These are phyloP conservation scores for Vimba vimba DNA, from an alignment of 2,113 vertebrate species.

Conservation along the genomic window DNA sequence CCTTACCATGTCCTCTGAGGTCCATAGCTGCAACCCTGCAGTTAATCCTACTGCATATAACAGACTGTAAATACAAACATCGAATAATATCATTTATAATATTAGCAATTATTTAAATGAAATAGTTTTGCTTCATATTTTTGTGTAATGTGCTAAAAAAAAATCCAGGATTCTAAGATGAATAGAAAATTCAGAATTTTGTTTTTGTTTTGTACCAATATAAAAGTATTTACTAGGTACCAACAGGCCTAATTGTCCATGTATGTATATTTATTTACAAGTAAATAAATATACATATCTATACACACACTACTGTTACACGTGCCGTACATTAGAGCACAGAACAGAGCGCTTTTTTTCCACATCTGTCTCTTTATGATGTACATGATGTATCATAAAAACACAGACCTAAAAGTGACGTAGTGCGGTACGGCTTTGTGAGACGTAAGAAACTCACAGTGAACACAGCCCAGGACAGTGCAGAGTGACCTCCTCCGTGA, in stretches of 20 bases:
- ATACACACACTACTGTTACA: not conserved
- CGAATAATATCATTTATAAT: not conserved
- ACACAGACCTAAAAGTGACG: not conserved
- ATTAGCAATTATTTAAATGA: not conserved
- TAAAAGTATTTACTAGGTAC: no score
- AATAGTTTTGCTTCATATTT: not conserved
- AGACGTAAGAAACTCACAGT: conserved; percentile 79
- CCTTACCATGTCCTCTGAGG: conserved; percentile 90
- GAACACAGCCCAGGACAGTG: conserved; percentile 98
- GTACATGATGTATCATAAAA: not conserved
- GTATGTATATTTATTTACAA: not conserved
- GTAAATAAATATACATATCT: not conserved
- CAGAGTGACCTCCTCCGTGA: conserved; percentile 96
- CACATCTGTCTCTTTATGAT: not conserved
- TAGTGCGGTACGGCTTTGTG: not conserved
- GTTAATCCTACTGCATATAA: conserved; percentile 89
- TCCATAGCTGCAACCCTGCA: conserved; percentile 95
- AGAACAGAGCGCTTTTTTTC: not conserved
- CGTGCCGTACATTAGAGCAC: not conserved
- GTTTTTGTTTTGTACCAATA: no score
- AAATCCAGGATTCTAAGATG: no score
- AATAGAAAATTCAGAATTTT: no score
- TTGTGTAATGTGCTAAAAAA: no score
- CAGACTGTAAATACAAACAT: conserved; percentile 75
- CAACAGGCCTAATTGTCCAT: no score